These are phyloP conservation scores for Haemorhous mexicanus DNA, from an alignment of 2,113 vertebrate species.

Conservation along the genomic window DNA sequence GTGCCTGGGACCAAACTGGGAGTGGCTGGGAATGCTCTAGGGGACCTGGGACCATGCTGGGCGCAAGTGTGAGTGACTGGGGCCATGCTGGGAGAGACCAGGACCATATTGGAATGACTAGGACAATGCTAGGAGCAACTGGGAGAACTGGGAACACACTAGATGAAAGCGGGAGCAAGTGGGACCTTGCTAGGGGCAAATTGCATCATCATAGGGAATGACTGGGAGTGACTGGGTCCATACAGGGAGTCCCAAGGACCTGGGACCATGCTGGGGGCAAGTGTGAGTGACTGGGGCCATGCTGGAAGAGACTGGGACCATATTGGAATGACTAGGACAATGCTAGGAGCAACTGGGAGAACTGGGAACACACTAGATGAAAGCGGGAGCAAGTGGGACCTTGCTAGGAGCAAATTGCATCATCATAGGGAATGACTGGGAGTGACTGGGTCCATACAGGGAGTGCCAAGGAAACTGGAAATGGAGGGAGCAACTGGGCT, in stretches of 20 bases:
- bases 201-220: background rate
- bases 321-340: background rate
- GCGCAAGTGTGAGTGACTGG: background rate
- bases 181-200: background rate
- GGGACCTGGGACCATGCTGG: background rate
- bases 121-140: background rate
- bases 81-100: background rate
- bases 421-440: background rate
- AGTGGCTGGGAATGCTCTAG: too few species aligned
- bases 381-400: background rate
- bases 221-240: background rate
- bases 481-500: background rate
- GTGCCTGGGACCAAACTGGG: too few species aligned
- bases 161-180: background rate
- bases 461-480: background rate
- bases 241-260: too few species aligned
- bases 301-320: background rate
- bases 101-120: background rate
- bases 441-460: background rate
- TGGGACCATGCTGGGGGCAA: background rate
- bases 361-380: background rate
- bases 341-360: background rate
- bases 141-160: background rate
- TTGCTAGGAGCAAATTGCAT: background rate
- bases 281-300: background rate